phyloP scores from a whole-genome alignment of 2,797 vertebrate species.

The Ataeniobius toweri region DNA sequence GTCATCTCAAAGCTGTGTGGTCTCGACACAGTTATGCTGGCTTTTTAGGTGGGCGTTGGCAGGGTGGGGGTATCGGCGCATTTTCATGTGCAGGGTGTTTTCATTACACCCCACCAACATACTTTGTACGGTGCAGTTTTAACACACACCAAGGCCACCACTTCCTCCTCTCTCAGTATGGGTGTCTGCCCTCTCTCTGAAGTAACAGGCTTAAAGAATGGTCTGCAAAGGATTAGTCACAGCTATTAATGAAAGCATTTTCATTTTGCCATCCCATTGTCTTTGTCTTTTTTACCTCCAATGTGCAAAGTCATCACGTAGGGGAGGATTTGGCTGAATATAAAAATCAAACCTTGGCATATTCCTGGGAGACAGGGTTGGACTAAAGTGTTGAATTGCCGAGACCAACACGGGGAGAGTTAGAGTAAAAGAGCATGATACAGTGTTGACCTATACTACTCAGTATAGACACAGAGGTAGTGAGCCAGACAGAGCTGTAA shows the following conservation, averaged over 20 bases:
- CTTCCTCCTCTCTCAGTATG: slow-evolving; percentile 33
- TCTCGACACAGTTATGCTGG: slow-evolving; percentile 62
- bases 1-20: slow-evolving; percentile 71
- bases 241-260: slow-evolving; percentile 77
- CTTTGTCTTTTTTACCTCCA: slow-evolving; percentile 34
- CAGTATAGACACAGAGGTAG: neutral
- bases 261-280: slow-evolving; percentile 57
- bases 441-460: slow-evolving; percentile 2
- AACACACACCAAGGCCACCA: slow-evolving; percentile 52
- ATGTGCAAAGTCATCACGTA: slow-evolving; percentile 49
- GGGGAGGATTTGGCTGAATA: slow-evolving; percentile 52
- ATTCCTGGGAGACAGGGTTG: slow-evolving; percentile 40
- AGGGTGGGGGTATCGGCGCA: slow-evolving; percentile 19
- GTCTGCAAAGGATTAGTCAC: slow-evolving; percentile 79
- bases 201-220: slow-evolving; percentile 62
- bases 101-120: slow-evolving; percentile 55
- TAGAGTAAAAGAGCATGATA: slow-evolving; percentile 26
- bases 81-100: slow-evolving; percentile 63
- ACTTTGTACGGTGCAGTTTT: slow-evolving; percentile 61
- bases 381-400: slow-evolving; percentile 21
- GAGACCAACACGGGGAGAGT: slow-evolving; percentile 25
- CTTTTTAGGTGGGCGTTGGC: slow-evolving; percentile 39
- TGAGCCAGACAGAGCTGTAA: neutral
- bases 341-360: slow-evolving; percentile 33
- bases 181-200: slow-evolving; percentile 56